Evolutionary conservation across 2,888 invertebrate species (phyloP).

Genomic region (Apodemia zela): DNA sequence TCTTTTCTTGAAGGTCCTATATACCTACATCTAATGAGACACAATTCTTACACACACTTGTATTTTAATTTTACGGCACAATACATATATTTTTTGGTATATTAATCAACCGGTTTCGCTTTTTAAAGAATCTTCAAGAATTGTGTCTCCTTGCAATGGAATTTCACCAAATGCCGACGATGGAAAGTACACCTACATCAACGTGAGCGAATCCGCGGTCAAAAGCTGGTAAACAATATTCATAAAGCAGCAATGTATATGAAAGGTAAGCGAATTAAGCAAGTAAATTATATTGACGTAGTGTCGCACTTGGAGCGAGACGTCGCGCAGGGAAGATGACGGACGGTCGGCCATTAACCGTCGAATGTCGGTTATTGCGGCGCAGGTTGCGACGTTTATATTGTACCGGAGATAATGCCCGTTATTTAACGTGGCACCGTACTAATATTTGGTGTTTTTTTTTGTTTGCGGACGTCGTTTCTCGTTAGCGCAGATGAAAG

Average conservation of each 20-base stretch:
- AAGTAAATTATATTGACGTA: constrained; percentile 40
- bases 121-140: no score
- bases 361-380: constrained; percentile 57
- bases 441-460: constrained; percentile 61
- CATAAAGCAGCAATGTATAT: constrained; percentile 16
- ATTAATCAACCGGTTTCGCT: no score
- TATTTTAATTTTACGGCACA: no score
- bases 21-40: no score
- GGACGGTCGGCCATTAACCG: constrained; percentile 58
- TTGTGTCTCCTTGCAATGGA: no score
- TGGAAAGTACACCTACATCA: no score
- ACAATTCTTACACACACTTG: no score
- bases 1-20: no score
- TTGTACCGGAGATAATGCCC: constrained; percentile 63
- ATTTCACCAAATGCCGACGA: no score
- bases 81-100: no score
- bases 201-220: no score
- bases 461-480: constrained; percentile 50
- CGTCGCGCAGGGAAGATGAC: constrained; percentile 43
- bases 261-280: constrained; percentile 22
- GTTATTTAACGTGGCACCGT: constrained; percentile 58
- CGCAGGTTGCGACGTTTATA: constrained; percentile 59
- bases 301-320: constrained; percentile 33
- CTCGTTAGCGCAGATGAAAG: constrained; percentile 44
- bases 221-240: not conserved